Evolutionary conservation across 2,888 invertebrate species (phyloP).

Genomic region (Candidula unifasciata): DNA sequence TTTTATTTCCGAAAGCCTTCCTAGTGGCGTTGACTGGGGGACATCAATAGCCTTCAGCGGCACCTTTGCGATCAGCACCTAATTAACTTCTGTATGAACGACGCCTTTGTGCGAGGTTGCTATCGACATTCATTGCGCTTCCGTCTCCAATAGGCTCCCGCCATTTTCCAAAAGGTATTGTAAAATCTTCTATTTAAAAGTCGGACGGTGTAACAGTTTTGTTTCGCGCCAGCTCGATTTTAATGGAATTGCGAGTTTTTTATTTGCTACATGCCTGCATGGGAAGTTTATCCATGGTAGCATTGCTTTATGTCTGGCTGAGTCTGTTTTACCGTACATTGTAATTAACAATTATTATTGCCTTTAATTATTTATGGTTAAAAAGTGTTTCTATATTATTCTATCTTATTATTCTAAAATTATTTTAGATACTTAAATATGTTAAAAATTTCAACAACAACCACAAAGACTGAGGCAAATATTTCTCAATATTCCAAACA

Average conservation of each 20-base stretch:
- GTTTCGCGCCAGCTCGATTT: slow-evolving; percentile 10
- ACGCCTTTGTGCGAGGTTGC: slow-evolving; percentile 11
- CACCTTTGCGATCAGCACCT: slow-evolving; percentile 12
- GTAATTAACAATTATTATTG: no score
- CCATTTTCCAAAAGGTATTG: slow-evolving; percentile 1
- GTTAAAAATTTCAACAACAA: no score
- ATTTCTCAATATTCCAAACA: no score
- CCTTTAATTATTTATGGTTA: no score
- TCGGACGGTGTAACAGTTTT: slow-evolving; percentile 6
- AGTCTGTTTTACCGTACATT: no score
- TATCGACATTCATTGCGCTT: slow-evolving; percentile 25
- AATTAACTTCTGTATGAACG: slow-evolving; percentile 29
- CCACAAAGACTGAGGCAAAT: no score
- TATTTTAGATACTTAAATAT: no score
- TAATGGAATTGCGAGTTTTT: slow-evolving; percentile 31
- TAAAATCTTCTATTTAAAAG: neutral
- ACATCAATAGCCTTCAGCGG: neutral
- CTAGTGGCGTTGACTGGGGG: neutral
- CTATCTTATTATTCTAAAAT: no score
- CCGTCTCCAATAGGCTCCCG: neutral
- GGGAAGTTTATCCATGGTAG: neutral
- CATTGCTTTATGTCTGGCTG: no score
- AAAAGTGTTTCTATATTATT: no score
- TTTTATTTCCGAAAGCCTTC: neutral
- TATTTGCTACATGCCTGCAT: neutral